These are phyloP conservation scores for Tangara arthus DNA, from an alignment of 2,797 vertebrate genomes.

Conservation along the genomic window DNA sequence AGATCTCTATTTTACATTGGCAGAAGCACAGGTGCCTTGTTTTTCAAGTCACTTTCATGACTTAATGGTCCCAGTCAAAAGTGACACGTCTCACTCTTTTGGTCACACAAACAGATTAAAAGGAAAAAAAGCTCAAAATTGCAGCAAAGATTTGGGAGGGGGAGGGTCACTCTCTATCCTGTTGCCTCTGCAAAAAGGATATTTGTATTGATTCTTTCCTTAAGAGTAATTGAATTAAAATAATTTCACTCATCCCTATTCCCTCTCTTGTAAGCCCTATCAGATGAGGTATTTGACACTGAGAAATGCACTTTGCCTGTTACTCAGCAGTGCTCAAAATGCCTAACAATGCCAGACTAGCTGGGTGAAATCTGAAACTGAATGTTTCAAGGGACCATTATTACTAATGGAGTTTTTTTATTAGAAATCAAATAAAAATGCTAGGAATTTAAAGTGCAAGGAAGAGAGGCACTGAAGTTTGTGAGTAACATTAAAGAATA, in stretches of 20 bases:
- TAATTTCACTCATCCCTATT: neutral
- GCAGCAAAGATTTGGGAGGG: neutral
- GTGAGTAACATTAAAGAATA: conserved; percentile 4
- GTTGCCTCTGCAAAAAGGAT: neutral
- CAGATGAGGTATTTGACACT: neutral
- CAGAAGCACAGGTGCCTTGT: neutral
- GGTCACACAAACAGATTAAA: neutral
- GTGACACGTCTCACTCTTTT: neutral
- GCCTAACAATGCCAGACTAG: neutral
- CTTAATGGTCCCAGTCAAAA: neutral
- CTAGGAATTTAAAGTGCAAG: conserved; percentile 15
- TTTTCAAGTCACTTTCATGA: neutral
- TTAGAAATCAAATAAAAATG: conserved; percentile 39
- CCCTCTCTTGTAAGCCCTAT: neutral
- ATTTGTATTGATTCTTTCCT: neutral
- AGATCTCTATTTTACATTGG: neutral
- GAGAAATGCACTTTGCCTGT: conserved; percentile 11
- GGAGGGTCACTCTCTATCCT: neutral
- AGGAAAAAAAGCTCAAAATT: neutral
- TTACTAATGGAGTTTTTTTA: conserved; percentile 44
- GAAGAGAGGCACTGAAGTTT: neutral
- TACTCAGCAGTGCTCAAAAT: conserved; percentile 4
- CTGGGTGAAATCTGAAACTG: neutral
- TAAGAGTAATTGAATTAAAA: conserved; percentile 3
- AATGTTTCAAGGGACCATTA: conserved; percentile 14